phyloP scores from a whole-genome alignment of 2,113 vertebrate genomes.

The Pao palembangensis region DNA sequence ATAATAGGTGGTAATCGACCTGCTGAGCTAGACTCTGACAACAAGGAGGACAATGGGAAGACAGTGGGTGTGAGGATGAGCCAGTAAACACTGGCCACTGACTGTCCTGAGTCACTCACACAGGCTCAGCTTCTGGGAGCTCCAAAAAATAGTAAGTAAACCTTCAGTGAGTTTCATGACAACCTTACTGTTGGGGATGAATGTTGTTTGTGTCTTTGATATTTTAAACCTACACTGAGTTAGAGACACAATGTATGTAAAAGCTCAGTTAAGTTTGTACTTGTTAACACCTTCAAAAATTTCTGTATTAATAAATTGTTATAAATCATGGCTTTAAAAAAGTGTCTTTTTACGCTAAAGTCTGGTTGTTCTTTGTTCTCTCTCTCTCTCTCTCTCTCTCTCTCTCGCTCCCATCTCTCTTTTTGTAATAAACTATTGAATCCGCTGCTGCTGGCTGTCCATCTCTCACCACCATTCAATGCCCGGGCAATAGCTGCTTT shows the following conservation, averaged over 20 bases:
- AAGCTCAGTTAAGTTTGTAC: too few relatives aligned
- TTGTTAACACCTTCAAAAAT: too few relatives aligned
- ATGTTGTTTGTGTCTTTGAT: too few relatives aligned
- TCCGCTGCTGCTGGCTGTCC: slow-evolving; percentile 35
- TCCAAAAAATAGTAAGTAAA: too few relatives aligned
- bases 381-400: neutral
- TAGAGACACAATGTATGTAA: too few relatives aligned
- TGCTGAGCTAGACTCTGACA: slow-evolving; percentile 39
- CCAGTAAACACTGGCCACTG: slow-evolving; percentile 29
- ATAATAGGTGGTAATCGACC: slow-evolving; percentile 58
- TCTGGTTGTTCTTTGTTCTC: slow-evolving; percentile 31
- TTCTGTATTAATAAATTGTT: too few relatives aligned
- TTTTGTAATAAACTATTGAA: slow-evolving; percentile 50
- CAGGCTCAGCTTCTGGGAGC: too few relatives aligned
- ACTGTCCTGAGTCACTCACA: slow-evolving; percentile 7
- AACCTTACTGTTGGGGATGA: too few relatives aligned
- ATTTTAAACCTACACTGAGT: too few relatives aligned
- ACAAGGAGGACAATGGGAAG: slow-evolving; percentile 45
- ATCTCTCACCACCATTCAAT: slow-evolving; percentile 67
- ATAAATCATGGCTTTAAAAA: too few relatives aligned
- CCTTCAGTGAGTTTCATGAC: too few relatives aligned
- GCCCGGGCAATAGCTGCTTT: slow-evolving; percentile 45
- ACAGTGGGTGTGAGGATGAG: slow-evolving; percentile 41
- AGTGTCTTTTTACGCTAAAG: slow-evolving; percentile 28
- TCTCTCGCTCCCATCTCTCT: slow-evolving; percentile 9